These are phyloP conservation scores for Metellina segmentata DNA, from an alignment of 2,888 invertebrate genomes.

Conservation along the genomic window DNA sequence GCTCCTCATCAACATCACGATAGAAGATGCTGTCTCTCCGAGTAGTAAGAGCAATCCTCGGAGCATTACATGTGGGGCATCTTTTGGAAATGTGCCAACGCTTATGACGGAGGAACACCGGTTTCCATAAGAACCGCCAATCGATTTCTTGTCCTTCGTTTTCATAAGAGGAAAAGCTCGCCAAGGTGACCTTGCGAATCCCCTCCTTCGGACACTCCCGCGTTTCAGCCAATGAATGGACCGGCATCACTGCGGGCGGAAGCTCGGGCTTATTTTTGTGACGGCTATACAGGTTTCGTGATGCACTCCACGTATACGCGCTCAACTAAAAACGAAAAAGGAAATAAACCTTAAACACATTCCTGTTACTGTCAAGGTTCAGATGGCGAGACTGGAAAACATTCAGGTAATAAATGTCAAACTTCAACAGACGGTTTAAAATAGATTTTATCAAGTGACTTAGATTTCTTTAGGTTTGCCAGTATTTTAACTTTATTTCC, in stretches of 20 bases:
- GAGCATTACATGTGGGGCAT: neutral
- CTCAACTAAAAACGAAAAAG: neutral
- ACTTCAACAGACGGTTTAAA: neutral
- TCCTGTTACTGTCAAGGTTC: no score
- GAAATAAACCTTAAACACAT: neutral
- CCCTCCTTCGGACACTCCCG: conserved; percentile 65
- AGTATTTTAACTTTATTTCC: no score
- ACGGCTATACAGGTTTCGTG: conserved; percentile 8
- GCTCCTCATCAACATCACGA: no score
- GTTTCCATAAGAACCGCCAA: conserved; percentile 66
- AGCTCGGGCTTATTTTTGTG: neutral
- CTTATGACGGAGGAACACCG: conserved; percentile 47
- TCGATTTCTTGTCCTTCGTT: conserved; percentile 59
- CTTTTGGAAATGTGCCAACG: conserved; percentile 48
- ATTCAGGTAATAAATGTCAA: conserved; percentile 19
- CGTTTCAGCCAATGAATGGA: conserved; percentile 26
- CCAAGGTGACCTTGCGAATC: conserved; percentile 67
- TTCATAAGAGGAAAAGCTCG: conserved; percentile 12
- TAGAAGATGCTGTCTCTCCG: no score
- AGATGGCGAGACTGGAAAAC: conserved; percentile 11
- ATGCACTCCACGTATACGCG: neutral
- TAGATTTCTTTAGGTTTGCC: no score
- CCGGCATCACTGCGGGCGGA: conserved; percentile 48
- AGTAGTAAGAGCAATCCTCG: no score
- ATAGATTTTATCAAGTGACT: no score